Percentiles rank a stretch among this genome's conserved stretches.
phyloP scores from a whole-genome alignment of 2,888 invertebrate species.

The Stenoptilia bipunctidactyla region DNA sequence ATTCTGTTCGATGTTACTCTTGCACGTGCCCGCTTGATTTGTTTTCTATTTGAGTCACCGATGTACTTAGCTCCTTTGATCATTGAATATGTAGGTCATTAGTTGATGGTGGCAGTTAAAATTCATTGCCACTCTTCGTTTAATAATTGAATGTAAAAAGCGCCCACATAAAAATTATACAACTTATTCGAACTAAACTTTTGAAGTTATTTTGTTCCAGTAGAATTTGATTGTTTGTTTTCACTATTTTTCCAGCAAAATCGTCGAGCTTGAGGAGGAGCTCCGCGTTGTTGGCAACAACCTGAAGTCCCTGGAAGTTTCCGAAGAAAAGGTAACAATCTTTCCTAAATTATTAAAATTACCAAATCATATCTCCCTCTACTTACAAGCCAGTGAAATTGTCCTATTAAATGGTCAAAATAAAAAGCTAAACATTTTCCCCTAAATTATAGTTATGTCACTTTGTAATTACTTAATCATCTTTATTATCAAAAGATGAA shows the following conservation, averaged over 20 bases:
- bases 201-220: conserved; percentile 16
- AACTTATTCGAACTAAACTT: too few relatives aligned
- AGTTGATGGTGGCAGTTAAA: conserved; percentile 14
- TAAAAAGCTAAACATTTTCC: too few relatives aligned
- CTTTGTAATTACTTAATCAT: neutral
- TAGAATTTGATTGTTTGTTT: conserved; percentile 39
- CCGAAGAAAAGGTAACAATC: conserved; percentile 95
- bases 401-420: too few relatives aligned
- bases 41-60: conserved; percentile 6
- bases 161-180: too few relatives aligned
- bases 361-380: too few relatives aligned
- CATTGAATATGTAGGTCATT: conserved; percentile 32
- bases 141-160: too few relatives aligned
- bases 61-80: neutral
- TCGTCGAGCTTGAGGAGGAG: conserved; percentile 99
- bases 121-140: too few relatives aligned
- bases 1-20: too few relatives aligned
- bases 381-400: too few relatives aligned
- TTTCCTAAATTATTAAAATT: too few relatives aligned
- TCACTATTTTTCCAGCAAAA: conserved; percentile 81
- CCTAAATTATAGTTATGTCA: too few relatives aligned
- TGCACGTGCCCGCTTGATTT: neutral
- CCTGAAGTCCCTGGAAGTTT: conserved; percentile 99
- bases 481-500: conserved; percentile 3
- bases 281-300: conserved; percentile 99